These are phyloP conservation scores for Protosalanx chinensis DNA, from an alignment of 2,797 vertebrate species.

Conservation along the genomic window DNA sequence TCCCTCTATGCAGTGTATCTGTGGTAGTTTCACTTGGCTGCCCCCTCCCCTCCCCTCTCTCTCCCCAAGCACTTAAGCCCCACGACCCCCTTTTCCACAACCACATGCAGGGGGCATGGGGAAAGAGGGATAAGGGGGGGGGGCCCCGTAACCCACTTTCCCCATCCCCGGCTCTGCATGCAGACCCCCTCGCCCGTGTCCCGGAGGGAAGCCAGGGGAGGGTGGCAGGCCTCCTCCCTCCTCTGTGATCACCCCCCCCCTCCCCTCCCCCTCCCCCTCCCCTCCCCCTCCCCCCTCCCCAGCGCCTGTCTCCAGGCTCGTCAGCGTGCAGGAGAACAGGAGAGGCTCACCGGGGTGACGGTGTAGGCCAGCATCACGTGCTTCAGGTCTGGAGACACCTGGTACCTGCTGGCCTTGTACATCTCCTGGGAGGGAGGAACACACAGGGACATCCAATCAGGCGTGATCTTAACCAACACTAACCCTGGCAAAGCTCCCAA, in stretches of 20 bases:
- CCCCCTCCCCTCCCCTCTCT: no score
- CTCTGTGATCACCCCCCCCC: slow-evolving; percentile 19
- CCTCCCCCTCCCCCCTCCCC: slow-evolving; percentile 3
- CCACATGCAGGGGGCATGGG: no score
- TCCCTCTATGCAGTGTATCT: no score
- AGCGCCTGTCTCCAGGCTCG: slow-evolving; percentile 53
- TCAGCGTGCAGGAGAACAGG: slow-evolving; percentile 60
- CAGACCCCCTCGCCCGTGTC: neutral
- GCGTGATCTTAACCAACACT: no score
- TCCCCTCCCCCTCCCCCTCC: neutral
- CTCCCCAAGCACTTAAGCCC: no score
- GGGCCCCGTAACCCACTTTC: no score
- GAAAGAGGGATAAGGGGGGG: no score
- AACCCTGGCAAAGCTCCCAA: no score
- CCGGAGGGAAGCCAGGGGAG: slow-evolving; percentile 5
- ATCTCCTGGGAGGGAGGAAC: slow-evolving; percentile 74
- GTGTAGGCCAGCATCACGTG: slow-evolving; percentile 91
- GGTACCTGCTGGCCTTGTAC: slow-evolving; percentile 89
- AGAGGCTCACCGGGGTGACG: slow-evolving; percentile 84
- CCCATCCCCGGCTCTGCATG: neutral
- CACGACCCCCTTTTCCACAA: no score
- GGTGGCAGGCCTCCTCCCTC: slow-evolving; percentile 15
- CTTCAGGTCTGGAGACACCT: slow-evolving; percentile 91
- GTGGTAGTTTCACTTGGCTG: no score
- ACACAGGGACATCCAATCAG: no score